Conservation (phyloP, 2,797 vertebrate genomes). For the Pogonophryne albipinna region DNA sequence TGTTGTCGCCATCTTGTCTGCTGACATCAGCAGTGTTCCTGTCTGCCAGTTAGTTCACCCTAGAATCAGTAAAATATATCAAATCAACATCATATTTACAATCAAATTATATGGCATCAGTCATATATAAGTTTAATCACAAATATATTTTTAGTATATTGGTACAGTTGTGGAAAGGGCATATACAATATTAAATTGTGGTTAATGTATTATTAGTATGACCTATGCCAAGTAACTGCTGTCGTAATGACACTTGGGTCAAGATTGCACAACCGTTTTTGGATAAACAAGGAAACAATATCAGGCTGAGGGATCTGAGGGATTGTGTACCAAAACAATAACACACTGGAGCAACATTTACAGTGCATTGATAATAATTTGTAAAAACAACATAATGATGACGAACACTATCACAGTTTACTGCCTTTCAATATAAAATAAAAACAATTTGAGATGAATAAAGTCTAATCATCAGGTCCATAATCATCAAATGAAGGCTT, state of each 20-base stretch:
- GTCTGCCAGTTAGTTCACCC: constrained; percentile 19
- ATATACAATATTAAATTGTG: background rate
- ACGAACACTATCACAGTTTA: constrained; percentile 5
- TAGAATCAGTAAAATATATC: constrained; percentile 6
- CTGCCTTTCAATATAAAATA: background rate
- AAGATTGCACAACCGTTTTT: background rate
- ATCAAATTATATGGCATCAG: background rate
- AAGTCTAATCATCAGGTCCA: background rate
- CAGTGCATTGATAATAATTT: background rate
- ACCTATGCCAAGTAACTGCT: background rate
- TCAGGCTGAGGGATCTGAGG: constrained; percentile 1
- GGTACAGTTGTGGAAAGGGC: background rate
- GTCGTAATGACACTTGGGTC: constrained; percentile 1
- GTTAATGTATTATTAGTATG: background rate
- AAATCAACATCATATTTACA: constrained; percentile 1
- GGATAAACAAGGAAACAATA: constrained; percentile 23
- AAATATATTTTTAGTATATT: background rate
- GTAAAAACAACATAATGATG: background rate
- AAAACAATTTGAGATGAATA: too few species aligned
- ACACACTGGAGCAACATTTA: background rate
- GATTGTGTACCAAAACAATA: background rate
- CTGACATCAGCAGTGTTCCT: constrained; percentile 35
- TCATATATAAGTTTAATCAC: background rate
- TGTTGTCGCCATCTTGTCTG: constrained; percentile 71
- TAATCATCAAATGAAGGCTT: constrained; percentile 1